Evolutionary conservation across 2,888 invertebrate genomes (phyloP).

Genomic region (Microctonus brassicae): DNA sequence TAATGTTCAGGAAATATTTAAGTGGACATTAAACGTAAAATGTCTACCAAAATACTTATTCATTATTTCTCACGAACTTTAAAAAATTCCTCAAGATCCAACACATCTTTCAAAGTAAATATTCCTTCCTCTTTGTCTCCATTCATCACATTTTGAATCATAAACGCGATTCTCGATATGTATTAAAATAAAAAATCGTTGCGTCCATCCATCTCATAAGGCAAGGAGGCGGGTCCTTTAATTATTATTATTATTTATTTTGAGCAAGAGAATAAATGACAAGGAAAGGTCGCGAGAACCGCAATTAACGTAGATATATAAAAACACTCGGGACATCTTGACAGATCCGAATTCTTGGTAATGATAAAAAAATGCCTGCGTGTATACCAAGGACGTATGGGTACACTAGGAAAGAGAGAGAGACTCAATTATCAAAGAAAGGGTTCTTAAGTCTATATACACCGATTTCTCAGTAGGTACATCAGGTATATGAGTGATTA

Average conservation of each 20-base stretch:
- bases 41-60: background rate
- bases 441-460: background rate
- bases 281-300: conserved; percentile 52
- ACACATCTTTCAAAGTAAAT: conserved; percentile 13
- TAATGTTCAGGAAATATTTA: background rate
- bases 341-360: conserved; percentile 67
- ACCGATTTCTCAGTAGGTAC: background rate
- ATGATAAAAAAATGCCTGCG: conserved; percentile 60
- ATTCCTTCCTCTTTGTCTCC: conserved; percentile 26
- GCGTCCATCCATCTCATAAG: conserved; percentile 60
- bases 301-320: conserved; percentile 68
- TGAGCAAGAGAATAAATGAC: conserved; percentile 48
- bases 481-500: conserved; percentile 7
- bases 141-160: conserved; percentile 26
- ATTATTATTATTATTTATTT: conserved; percentile 68
- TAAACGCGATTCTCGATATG: conserved; percentile 18
- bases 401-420: conserved; percentile 1
- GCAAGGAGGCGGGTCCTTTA: conserved; percentile 62
- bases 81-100: background rate
- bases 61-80: background rate
- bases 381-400: background rate
- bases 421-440: conserved; percentile 34
- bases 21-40: background rate
- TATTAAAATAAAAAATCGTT: conserved; percentile 40
- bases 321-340: conserved; percentile 64